Conservation (phyloP, 2,888 invertebrate genomes). For the Stramonita haemastoma region DNA sequence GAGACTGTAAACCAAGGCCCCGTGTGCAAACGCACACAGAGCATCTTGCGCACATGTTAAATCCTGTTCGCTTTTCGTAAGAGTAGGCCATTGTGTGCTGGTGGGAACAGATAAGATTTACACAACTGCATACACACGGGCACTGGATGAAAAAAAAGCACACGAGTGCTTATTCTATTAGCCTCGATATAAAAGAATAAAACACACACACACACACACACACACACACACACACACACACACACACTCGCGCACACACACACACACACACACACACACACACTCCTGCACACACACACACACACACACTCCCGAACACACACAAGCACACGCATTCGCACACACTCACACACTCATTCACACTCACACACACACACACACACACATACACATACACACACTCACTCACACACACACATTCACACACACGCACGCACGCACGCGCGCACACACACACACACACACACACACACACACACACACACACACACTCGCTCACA, state of each 20-base stretch:
- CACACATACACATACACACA: background rate
- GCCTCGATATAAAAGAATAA: too few relatives aligned
- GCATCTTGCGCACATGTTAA: too few relatives aligned
- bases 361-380: background rate
- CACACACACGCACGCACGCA: background rate
- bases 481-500: too few relatives aligned
- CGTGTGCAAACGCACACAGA: too few relatives aligned
- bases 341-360: background rate
- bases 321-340: background rate
- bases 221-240: too few relatives aligned
- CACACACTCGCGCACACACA: background rate
- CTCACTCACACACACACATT: background rate
- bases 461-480: conserved; percentile 20
- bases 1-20: too few relatives aligned
- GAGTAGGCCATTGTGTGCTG: too few relatives aligned
- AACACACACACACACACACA: background rate
- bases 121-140: too few relatives aligned
- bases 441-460: conserved; percentile 7
- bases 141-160: too few relatives aligned
- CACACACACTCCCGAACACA: background rate
- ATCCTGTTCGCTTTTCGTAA: too few relatives aligned
- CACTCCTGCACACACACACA: background rate
- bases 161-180: too few relatives aligned
- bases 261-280: conserved; percentile 27
- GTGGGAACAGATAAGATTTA: too few relatives aligned